Evolutionary conservation across 1,140 invertebrate genomes (phyloP).

Genomic region (Sesamia nonagrioides): DNA sequence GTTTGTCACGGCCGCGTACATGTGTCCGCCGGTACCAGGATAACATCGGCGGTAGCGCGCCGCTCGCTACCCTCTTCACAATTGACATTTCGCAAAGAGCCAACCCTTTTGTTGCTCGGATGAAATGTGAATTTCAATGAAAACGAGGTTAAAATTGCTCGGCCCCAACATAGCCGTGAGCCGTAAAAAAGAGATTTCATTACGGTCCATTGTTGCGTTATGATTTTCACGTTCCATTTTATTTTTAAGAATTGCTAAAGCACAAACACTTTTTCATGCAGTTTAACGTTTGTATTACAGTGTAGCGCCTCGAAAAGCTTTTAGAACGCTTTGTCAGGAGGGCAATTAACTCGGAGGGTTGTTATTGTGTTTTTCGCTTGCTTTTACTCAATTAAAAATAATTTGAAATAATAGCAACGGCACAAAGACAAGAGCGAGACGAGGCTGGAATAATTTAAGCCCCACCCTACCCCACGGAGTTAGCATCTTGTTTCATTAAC

Average conservation of each 20-base stretch:
- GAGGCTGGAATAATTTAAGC: conserved; percentile 80
- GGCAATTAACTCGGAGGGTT: conserved; percentile 77
- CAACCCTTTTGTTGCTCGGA: conserved; percentile 81
- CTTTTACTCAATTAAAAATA: conserved; percentile 86
- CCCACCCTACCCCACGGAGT: conserved; percentile 66
- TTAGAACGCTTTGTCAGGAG: conserved; percentile 70
- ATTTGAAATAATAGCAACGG: conserved; percentile 82
- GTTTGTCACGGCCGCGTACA: conserved; percentile 64
- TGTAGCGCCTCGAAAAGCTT: conserved; percentile 70
- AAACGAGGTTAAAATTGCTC: conserved; percentile 83
- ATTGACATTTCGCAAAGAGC: conserved; percentile 82
- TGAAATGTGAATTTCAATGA: conserved; percentile 85
- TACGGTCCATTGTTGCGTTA: conserved; percentile 81
- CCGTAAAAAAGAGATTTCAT: conserved; percentile 85
- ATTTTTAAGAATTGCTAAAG: conserved; percentile 76
- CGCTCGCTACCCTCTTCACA: conserved; percentile 74
- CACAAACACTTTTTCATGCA: conserved; percentile 68
- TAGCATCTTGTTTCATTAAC: conserved; percentile 85
- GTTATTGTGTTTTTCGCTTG: conserved; percentile 81
- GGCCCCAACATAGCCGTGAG: conserved; percentile 62
- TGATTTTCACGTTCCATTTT: conserved; percentile 82
- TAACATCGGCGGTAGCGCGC: conserved; percentile 58
- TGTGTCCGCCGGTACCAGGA: conserved; percentile 66
- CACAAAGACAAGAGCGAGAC: conserved; percentile 71
- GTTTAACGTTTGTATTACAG: conserved; percentile 77